phyloP scores from a whole-genome alignment of 2,113 vertebrate species.

The human (Homo sapiens) region DNA sequence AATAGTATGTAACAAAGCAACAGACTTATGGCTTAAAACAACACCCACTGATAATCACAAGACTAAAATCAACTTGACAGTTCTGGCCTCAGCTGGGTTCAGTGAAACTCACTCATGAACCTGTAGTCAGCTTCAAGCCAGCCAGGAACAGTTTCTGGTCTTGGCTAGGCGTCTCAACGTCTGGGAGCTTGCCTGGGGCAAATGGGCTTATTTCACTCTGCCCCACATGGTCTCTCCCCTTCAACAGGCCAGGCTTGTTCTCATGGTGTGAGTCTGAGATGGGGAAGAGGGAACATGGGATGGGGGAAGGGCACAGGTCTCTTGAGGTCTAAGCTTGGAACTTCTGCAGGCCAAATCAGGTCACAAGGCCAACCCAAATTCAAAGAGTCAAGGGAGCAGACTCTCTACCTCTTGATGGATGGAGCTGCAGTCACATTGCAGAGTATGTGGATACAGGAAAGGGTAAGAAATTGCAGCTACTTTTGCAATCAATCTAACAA shows the following conservation, averaged over 20 bases:
- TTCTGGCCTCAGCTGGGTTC: neutral
- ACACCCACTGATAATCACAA: neutral
- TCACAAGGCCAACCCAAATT: neutral
- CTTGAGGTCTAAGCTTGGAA: neutral
- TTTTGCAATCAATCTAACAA: neutral
- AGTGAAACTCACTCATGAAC: neutral
- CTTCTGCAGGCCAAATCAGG: neutral
- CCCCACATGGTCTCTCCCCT: neutral
- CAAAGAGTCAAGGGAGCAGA: neutral
- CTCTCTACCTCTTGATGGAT: neutral
- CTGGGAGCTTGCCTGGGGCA: neutral
- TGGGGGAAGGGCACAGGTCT: neutral
- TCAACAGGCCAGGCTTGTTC: neutral
- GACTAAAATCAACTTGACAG: neutral
- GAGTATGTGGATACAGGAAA: no score
- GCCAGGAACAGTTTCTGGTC: neutral
- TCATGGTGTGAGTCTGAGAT: neutral
- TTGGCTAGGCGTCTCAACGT: neutral
- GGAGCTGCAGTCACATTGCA: neutral
- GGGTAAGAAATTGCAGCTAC: neutral
- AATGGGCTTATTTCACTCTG: neutral
- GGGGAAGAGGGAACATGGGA: no score
- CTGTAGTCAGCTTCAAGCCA: neutral
- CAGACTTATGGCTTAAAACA: neutral
- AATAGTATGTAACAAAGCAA: neutral